phyloP scores from a whole-genome alignment of 2,113 vertebrate genomes.

The Amphiprion ocellaris region DNA sequence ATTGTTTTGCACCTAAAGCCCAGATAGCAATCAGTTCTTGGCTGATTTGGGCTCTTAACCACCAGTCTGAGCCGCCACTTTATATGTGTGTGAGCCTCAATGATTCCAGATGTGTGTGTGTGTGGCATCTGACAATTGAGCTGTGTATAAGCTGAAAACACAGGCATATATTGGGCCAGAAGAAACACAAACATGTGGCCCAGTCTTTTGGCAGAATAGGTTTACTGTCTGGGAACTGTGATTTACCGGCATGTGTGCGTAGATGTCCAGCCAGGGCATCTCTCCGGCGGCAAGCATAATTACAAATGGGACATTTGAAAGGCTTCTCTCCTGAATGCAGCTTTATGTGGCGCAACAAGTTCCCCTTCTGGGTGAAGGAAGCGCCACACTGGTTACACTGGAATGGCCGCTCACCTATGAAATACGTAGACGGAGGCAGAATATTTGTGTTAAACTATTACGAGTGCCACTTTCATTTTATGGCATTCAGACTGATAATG shows the following conservation, averaged over 20 bases:
- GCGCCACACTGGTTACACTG: constrained; percentile 98
- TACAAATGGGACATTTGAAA: constrained; percentile 96
- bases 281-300: constrained; percentile 94
- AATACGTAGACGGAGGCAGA: constrained; percentile 16
- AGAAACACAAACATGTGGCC: not conserved
- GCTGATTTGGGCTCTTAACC: constrained; percentile 11
- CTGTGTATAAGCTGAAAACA: not conserved
- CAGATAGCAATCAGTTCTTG: not conserved
- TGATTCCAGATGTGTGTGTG: not conserved
- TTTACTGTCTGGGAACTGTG: not conserved
- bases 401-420: constrained; percentile 93
- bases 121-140: not conserved
- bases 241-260: constrained; percentile 93
- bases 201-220: not conserved
- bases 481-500: not conserved
- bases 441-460: not conserved
- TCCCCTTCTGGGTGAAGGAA: constrained; percentile 99
- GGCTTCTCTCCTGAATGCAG: constrained; percentile 98
- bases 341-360: constrained; percentile 96
- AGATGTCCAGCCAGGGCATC: constrained; percentile 96
- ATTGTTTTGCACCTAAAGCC: not conserved
- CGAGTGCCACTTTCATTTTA: not conserved
- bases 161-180: too few relatives aligned
- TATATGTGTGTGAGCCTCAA: not conserved
- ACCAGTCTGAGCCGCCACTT: not conserved